These are phyloP conservation scores for Exocentrus adspersus DNA, from an alignment of 2,888 invertebrate genomes.

Conservation along the genomic window DNA sequence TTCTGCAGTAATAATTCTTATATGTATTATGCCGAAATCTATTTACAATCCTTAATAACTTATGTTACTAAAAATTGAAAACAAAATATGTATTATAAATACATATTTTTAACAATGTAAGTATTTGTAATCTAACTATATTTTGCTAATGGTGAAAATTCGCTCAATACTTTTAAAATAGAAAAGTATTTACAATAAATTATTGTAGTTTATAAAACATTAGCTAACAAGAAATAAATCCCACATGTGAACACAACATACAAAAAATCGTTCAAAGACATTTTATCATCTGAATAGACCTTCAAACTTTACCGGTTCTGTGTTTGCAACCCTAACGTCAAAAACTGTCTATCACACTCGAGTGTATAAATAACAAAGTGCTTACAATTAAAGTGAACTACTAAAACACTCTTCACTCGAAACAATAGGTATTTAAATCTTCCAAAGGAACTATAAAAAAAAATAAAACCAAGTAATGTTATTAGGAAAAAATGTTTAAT, in stretches of 20 bases:
- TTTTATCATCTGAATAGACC: background rate
- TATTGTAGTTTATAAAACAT: constrained; percentile 4
- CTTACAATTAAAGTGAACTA: constrained; percentile 33
- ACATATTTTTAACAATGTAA: constrained; percentile 36
- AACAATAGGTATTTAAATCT: background rate
- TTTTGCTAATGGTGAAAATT: constrained; percentile 42
- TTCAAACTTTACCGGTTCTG: background rate
- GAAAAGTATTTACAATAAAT: constrained; percentile 23
- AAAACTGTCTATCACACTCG: constrained; percentile 25
- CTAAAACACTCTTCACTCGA: constrained; percentile 13
- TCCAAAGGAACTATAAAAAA: background rate
- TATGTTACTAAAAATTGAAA: constrained; percentile 29
- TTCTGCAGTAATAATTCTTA: constrained; percentile 17
- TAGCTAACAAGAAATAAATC: background rate
- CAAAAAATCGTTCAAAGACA: background rate
- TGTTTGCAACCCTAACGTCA: constrained; percentile 10
- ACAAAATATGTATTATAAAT: constrained; percentile 22
- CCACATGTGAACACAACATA: background rate
- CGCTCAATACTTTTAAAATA: constrained; percentile 8
- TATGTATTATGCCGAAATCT: constrained; percentile 29
- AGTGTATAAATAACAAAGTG: constrained; percentile 39
- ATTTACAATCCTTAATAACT: constrained; percentile 35
- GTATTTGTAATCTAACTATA: constrained; percentile 39
- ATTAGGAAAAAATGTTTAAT: no score
- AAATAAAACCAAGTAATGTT: background rate